A percentile compares a stretch with the other conserved stretches of the same genome.
phyloP scores from a whole-genome alignment of 2,797 vertebrate genomes.

The Enteromius thamalakanensis region DNA sequence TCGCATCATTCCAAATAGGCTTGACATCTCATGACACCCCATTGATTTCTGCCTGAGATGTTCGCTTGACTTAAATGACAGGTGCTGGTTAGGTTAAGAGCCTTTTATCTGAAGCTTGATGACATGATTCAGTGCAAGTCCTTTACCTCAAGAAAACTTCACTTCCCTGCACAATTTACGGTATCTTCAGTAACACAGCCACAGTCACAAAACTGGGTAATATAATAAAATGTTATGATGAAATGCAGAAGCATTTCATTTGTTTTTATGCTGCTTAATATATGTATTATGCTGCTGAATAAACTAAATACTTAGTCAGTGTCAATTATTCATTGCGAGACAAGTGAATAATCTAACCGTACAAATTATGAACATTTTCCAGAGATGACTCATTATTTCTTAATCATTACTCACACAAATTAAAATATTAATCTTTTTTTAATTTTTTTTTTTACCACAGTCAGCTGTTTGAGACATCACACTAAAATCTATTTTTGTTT shows the following conservation, averaged over 20 bases:
- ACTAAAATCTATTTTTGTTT: slow-evolving; percentile 42
- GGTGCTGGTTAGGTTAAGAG: slow-evolving; percentile 8
- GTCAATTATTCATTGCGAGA: neutral
- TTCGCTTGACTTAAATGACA: slow-evolving; percentile 18
- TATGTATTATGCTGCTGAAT: neutral
- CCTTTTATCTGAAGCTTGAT: neutral
- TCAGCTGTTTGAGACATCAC: neutral
- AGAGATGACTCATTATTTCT: neutral
- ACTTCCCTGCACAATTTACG: neutral
- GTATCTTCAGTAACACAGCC: neutral
- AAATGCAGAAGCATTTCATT: neutral
- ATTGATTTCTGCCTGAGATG: slow-evolving; percentile 31
- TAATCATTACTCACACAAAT: neutral
- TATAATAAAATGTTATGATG: neutral
- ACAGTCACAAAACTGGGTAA: neutral
- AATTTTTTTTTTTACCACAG: neutral
- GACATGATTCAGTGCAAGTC: neutral
- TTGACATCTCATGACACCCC: slow-evolving; percentile 31
- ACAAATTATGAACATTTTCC: neutral
- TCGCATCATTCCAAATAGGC: neutral
- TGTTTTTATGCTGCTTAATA: neutral
- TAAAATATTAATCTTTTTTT: too few relatives aligned
- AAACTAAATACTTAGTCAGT: neutral
- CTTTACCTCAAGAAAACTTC: slow-evolving; percentile 3
- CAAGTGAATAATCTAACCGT: neutral